Conservation (phyloP, 2,797 vertebrate species). For the Triplophysa yarkandensis region DNA sequence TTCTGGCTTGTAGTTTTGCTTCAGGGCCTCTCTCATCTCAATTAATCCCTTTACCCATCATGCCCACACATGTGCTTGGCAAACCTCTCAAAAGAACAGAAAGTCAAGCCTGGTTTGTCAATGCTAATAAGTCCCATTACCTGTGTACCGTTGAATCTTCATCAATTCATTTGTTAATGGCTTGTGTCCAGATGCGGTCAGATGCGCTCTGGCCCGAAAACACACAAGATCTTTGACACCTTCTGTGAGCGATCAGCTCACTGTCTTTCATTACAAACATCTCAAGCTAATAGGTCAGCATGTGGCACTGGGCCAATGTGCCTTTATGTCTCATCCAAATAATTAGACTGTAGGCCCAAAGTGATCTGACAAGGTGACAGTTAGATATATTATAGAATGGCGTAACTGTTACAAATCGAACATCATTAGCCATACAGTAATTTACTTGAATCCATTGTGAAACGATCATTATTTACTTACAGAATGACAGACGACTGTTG, state of each 20-base stretch:
- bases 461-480: not conserved
- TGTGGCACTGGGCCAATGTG: slow-evolving; percentile 4
- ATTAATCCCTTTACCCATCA: slow-evolving; percentile 52
- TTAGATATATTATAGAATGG: not conserved
- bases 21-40: slow-evolving; percentile 62
- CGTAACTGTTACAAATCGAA: not conserved
- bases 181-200: slow-evolving; percentile 26
- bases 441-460: not conserved
- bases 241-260: slow-evolving; percentile 1
- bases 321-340: slow-evolving; percentile 15
- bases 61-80: slow-evolving; percentile 63
- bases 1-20: slow-evolving; percentile 78
- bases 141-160: slow-evolving; percentile 5
- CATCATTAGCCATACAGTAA: not conserved
- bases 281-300: slow-evolving; percentile 4
- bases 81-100: slow-evolving; percentile 17
- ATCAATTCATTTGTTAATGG: slow-evolving; percentile 15
- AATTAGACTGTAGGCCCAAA: slow-evolving; percentile 14
- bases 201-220: slow-evolving; percentile 24
- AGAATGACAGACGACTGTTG: not conserved
- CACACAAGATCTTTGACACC: not conserved
- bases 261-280: slow-evolving; percentile 7
- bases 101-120: slow-evolving; percentile 16
- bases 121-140: not conserved
- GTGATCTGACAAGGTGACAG: slow-evolving; percentile 13